phyloP scores from a whole-genome alignment of 2,888 invertebrate species.

The Luperina testacea region DNA sequence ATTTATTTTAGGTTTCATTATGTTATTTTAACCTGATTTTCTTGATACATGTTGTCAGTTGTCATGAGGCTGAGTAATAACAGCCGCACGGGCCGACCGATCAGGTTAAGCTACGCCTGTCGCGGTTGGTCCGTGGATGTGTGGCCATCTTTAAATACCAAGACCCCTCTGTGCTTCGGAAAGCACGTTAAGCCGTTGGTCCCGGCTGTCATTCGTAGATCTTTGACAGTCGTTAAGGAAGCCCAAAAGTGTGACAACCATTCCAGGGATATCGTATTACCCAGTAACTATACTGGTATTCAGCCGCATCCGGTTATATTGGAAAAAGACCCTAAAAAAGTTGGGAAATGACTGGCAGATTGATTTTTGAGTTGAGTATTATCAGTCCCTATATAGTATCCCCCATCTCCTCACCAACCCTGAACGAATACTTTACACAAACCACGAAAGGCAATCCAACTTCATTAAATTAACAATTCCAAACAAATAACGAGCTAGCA shows the following conservation, averaged over 20 bases:
- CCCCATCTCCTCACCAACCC: slow-evolving; percentile 1
- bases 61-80: neutral
- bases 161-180: too few relatives aligned
- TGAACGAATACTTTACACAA: slow-evolving; percentile 37
- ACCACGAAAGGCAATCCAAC: slow-evolving; percentile 54
- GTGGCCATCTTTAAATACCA: too few relatives aligned
- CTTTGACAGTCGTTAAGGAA: neutral
- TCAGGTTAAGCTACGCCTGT: too few relatives aligned
- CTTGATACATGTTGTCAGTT: neutral
- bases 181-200: too few relatives aligned
- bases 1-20: slow-evolving; percentile 55
- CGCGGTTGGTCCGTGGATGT: too few relatives aligned
- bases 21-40: slow-evolving; percentile 7
- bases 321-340: neutral
- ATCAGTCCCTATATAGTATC: too few relatives aligned
- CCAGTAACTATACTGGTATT: too few relatives aligned
- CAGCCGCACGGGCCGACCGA: too few relatives aligned
- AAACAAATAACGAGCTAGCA: slow-evolving; percentile 55
- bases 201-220: too few relatives aligned
- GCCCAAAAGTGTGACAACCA: neutral
- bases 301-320: neutral
- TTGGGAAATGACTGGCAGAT: neutral
- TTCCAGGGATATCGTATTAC: neutral
- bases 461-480: slow-evolving; percentile 60
- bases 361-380: neutral